These are phyloP conservation scores for Entomyzon cyanotis DNA, from an alignment of 2,113 vertebrate species.

Conservation along the genomic window DNA sequence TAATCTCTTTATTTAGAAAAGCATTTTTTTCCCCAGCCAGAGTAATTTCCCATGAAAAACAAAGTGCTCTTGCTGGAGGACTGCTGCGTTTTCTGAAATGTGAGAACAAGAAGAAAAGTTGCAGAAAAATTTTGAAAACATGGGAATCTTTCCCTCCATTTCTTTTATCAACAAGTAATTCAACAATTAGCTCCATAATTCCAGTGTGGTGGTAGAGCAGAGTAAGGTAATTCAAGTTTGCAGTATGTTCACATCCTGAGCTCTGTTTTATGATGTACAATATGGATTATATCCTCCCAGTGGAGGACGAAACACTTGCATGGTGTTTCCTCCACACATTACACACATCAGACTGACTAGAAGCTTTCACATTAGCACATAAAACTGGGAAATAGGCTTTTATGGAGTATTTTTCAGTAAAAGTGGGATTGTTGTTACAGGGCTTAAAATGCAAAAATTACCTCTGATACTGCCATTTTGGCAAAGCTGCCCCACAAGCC, in stretches of 20 bases:
- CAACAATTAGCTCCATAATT: conserved; percentile 23
- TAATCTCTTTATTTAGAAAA: conserved; percentile 64
- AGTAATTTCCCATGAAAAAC: conserved; percentile 67
- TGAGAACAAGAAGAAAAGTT: conserved; percentile 46
- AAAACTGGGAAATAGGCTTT: background rate
- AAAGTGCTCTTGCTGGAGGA: conserved; percentile 8
- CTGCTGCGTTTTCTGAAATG: conserved; percentile 67
- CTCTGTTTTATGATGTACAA: background rate
- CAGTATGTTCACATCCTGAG: background rate
- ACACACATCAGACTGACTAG: background rate
- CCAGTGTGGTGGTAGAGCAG: background rate
- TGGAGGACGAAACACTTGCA: background rate
- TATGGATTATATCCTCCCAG: background rate
- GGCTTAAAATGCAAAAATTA: background rate
- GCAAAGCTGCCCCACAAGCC: background rate
- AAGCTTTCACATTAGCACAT: background rate
- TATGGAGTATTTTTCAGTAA: background rate
- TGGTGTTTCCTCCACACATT: background rate
- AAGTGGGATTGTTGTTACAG: background rate
- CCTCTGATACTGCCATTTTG: background rate
- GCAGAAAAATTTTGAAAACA: conserved; percentile 55
- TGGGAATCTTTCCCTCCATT: conserved; percentile 10
- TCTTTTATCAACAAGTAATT: background rate
- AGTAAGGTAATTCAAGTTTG: background rate
- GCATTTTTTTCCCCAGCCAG: conserved; percentile 52